A percentile compares a stretch with the other conserved stretches of the same genome.
These are phyloP conservation scores for Emydocephalus ijimae DNA, from an alignment of 2,113 vertebrate species.

Conservation along the genomic window DNA sequence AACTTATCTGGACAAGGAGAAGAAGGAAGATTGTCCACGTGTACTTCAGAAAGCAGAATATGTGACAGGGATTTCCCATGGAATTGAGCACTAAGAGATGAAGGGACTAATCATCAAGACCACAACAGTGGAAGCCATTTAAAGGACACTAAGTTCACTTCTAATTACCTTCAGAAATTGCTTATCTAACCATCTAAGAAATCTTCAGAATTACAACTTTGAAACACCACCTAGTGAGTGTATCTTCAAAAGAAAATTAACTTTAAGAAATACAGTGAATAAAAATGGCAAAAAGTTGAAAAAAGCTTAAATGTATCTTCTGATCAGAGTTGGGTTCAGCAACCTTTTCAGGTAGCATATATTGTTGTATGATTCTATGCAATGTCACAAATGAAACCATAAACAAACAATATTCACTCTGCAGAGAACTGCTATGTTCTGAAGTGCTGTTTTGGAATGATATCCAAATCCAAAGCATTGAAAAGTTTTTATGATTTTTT, in stretches of 20 bases:
- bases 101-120: neutral
- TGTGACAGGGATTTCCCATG: neutral
- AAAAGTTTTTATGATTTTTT: neutral
- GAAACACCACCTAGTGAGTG: neutral
- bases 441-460: neutral
- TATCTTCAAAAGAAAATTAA: neutral
- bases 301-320: neutral
- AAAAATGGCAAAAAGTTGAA: neutral
- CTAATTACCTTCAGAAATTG: neutral
- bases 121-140: neutral
- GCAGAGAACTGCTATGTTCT: neutral
- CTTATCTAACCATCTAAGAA: neutral
- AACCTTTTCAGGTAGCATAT: neutral
- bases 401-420: neutral
- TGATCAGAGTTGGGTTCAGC: neutral
- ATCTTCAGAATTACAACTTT: neutral
- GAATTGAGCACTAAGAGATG: neutral
- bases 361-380: neutral
- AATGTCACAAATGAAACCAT: neutral
- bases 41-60: neutral
- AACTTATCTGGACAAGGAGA: too few species aligned
- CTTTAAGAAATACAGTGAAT: neutral
- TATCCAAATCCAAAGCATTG: neutral
- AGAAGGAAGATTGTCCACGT: neutral
- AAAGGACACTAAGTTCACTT: neutral